A percentile compares a stretch with the other conserved stretches of the same genome.
Evolutionary conservation across 2,113 vertebrate genomes (phyloP).

Genomic region (Tringa solitaria): DNA sequence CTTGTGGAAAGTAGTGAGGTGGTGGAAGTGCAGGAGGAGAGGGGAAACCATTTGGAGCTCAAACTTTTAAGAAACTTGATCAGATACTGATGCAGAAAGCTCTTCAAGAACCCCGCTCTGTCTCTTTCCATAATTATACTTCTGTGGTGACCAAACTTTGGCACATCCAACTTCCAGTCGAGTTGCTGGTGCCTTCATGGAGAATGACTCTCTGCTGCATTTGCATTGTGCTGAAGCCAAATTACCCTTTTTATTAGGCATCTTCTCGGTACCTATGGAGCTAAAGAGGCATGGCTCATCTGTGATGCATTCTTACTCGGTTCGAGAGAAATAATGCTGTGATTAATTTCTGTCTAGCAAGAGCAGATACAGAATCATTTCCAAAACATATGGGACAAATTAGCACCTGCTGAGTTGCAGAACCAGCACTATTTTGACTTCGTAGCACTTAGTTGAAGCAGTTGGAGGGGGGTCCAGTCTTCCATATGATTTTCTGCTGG

Average conservation of each 20-base stretch:
- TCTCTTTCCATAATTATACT: not conserved
- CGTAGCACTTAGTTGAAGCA: not conserved
- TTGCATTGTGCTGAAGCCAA: not conserved
- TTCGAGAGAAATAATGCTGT: not conserved
- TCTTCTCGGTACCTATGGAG: not conserved
- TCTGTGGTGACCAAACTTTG: not conserved
- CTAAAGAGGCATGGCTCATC: not conserved
- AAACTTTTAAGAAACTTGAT: not conserved
- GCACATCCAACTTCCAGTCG: not conserved
- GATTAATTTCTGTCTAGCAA: conserved; percentile 7
- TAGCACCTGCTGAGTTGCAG: conserved; percentile 7
- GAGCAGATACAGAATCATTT: not conserved
- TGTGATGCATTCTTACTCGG: not conserved
- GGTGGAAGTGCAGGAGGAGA: not conserved
- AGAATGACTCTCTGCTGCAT: not conserved
- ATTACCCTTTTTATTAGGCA: not conserved
- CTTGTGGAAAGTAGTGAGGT: not conserved
- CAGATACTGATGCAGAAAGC: not conserved
- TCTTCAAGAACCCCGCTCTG: not conserved
- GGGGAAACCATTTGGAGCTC: not conserved
- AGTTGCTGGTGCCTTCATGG: not conserved
- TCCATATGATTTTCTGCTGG: not conserved
- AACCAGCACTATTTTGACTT: not conserved
- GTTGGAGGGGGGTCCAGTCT: not conserved
- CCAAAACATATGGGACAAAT: not conserved